Evolutionary conservation across 2,113 vertebrate species (phyloP).

Genomic region (Ahaetulla prasina): DNA sequence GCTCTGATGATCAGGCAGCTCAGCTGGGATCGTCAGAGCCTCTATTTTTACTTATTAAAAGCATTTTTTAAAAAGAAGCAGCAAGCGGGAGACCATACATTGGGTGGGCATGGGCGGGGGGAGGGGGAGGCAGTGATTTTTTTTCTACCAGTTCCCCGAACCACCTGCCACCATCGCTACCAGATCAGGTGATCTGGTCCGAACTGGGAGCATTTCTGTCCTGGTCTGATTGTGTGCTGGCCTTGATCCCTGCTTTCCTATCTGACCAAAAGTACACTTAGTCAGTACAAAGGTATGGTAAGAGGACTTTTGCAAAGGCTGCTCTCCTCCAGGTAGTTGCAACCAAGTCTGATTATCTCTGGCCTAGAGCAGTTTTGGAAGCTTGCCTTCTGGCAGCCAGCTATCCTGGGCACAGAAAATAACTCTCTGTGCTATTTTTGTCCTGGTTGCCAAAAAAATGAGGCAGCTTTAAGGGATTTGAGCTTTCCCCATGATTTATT

Average conservation of each 20-base stretch:
- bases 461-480: not conserved
- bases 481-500: not conserved
- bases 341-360: not conserved
- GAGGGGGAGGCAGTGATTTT: too few relatives aligned
- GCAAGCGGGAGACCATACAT: too few relatives aligned
- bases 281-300: not conserved
- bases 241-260: not conserved
- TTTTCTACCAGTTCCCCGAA: too few relatives aligned
- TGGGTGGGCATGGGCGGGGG: too few relatives aligned
- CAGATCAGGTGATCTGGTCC: too few relatives aligned
- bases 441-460: not conserved
- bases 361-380: not conserved
- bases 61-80: too few relatives aligned
- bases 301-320: not conserved
- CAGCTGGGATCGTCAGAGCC: too few relatives aligned
- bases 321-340: not conserved
- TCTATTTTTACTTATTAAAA: too few relatives aligned
- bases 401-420: not conserved
- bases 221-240: not conserved
- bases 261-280: not conserved
- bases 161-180: too few relatives aligned
- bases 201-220: too few relatives aligned
- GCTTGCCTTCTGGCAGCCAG: not conserved
- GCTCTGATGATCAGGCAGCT: too few relatives aligned
- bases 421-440: not conserved